A percentile compares a stretch with the other conserved stretches of the same genome.
Evolutionary conservation across 2,113 vertebrate genomes (phyloP).

Genomic region (Galbula dea): DNA sequence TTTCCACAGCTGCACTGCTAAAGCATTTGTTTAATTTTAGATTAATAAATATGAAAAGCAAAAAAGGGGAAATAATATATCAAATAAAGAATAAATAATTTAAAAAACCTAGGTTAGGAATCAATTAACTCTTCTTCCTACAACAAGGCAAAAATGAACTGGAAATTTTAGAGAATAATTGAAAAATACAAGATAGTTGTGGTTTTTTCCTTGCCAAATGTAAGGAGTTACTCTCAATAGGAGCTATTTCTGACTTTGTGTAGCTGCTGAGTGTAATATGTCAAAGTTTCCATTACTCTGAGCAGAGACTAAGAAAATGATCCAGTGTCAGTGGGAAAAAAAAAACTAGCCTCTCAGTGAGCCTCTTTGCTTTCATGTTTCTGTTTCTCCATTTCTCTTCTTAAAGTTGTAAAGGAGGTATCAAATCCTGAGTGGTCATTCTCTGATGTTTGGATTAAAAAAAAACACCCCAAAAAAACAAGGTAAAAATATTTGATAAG

Average conservation of each 20-base stretch:
- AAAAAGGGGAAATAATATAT: not conserved
- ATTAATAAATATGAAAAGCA: not conserved
- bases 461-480: not conserved
- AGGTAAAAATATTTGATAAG: fast-evolving
- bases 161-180: not conserved
- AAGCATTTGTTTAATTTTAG: not conserved
- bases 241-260: not conserved
- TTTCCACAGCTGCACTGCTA: not conserved
- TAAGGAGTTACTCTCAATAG: not conserved
- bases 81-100: not conserved
- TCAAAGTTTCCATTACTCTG: conserved; percentile 21
- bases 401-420: not conserved
- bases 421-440: not conserved
- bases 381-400: not conserved
- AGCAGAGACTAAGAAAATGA: not conserved
- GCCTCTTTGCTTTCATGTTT: not conserved
- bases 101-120: not conserved
- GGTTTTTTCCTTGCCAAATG: not conserved
- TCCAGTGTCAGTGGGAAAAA: not conserved
- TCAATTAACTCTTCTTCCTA: not conserved
- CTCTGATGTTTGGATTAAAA: not conserved
- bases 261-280: not conserved
- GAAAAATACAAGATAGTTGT: not conserved
- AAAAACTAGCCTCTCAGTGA: not conserved
- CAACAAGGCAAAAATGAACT: not conserved